Conservation (phyloP, 2,888 invertebrate species). For the Eugnorisma glareosa region DNA sequence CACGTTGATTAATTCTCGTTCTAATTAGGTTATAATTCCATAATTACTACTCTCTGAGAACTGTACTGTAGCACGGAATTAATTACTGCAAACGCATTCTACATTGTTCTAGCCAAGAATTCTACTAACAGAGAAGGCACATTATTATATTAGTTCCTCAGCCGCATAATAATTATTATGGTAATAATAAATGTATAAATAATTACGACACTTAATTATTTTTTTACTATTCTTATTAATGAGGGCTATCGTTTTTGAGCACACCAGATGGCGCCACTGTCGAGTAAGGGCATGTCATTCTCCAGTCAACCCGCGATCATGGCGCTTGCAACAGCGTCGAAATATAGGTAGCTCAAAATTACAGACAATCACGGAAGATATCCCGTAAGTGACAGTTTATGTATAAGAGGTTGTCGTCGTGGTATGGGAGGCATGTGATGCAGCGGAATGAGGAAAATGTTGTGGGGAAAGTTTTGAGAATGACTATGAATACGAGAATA, state of each 20-base stretch:
- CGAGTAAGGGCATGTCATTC: too few relatives aligned
- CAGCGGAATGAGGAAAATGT: not conserved
- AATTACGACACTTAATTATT: not conserved
- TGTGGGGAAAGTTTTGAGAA: not conserved
- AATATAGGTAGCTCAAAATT: too few relatives aligned
- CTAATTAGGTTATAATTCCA: conserved; percentile 40
- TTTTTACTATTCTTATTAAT: too few relatives aligned
- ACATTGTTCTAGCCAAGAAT: conserved; percentile 50
- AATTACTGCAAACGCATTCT: conserved; percentile 53
- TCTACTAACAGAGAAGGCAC: conserved; percentile 18
- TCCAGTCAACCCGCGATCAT: too few relatives aligned
- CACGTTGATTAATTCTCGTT: conserved; percentile 17
- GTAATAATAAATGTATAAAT: not conserved
- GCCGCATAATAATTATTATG: not conserved
- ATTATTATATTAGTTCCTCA: conserved; percentile 17
- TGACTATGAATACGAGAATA: not conserved
- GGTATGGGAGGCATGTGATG: not conserved
- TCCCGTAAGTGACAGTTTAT: too few relatives aligned
- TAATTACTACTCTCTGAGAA: conserved; percentile 32
- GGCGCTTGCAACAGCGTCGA: too few relatives aligned
- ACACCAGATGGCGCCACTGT: too few relatives aligned
- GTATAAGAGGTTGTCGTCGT: too few relatives aligned
- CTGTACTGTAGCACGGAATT: conserved; percentile 46
- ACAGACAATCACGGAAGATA: too few relatives aligned
- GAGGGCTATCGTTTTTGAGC: too few relatives aligned